phyloP scores from a whole-genome alignment of 1,140 invertebrate species.

The Pseudomyrmex flavicornis region DNA sequence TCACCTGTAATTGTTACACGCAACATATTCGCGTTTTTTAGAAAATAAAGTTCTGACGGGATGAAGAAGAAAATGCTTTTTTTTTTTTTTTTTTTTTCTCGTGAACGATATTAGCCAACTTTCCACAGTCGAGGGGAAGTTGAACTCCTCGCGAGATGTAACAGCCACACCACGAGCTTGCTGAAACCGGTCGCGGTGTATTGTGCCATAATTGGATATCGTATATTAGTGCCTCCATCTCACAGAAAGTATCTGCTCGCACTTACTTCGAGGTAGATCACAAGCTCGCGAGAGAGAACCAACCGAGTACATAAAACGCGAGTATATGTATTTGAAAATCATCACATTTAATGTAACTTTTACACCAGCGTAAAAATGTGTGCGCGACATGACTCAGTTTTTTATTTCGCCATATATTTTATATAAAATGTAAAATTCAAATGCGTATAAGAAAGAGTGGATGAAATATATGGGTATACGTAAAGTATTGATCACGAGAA shows the following conservation, averaged over 20 bases:
- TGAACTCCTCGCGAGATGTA: constrained; percentile 6
- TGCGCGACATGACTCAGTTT: background rate
- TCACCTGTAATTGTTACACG: no score
- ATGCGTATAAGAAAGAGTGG: no score
- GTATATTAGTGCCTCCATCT: constrained; percentile 29
- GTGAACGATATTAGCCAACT: constrained; percentile 13
- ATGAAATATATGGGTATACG: no score
- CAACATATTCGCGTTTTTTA: no score
- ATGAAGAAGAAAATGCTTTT: no score
- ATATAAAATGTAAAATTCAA: no score
- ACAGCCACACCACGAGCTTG: background rate
- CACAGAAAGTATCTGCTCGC: background rate
- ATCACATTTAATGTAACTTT: background rate
- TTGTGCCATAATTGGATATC: constrained; percentile 41
- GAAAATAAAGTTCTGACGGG: no score
- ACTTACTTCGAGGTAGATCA: constrained; percentile 20
- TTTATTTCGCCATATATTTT: no score
- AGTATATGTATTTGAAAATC: background rate
- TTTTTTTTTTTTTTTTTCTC: background rate
- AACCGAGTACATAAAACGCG: no score
- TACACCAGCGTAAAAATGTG: background rate
- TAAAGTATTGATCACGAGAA: no score
- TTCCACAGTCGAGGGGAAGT: constrained; percentile 6
- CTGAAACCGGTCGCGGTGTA: constrained; percentile 46
- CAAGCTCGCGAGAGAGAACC: background rate